Evolutionary conservation across 2,888 invertebrate genomes (phyloP), one percentile per base, ranked within the genome.

Genomic region (Mimas tiliae): DNA sequence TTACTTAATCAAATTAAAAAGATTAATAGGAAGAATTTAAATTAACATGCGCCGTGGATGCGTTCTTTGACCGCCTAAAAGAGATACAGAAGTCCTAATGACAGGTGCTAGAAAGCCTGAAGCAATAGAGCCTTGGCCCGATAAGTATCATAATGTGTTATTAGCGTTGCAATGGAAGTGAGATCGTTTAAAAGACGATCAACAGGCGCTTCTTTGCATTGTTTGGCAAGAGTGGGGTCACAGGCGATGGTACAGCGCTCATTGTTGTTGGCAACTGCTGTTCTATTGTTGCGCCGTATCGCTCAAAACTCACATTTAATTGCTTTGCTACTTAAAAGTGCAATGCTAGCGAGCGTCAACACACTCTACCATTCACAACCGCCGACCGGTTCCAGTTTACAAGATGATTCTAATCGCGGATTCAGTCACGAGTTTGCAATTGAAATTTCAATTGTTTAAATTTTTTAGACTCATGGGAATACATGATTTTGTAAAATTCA

Each of bases 181-280:
- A 89, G 87, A 92, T 87, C 91, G 82, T 89, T 92, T 92, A 92
- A 92, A 92, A 91, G 89, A 89, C 91, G 90, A 93, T 93, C 90
- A 91, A 83, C 84, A 76, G 74, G 81, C 77, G 84, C 88, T 88
- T 86, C 88, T 91, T 87, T 77, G 82, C 83, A 89, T 88, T 90
- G 87, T 80, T 74, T 78, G 79, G 89, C 86, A 90, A 91, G 80
- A 77, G 82, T 79, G 81, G 85, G 87, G 87, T 90, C 89, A 86
- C 79, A 81, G 79, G 73, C 80, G 70, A 71, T 74, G 80, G 80
- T 82, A 81, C 80, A 80, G 71, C 69, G 73, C 76, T 85, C 81
- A 89, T 90, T 90, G 89, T 90, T 89, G 83, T 83, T 76, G 75
- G 77, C 78, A 78, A 83, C 80, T 80, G 80, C 80, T 79, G 77